These are phyloP conservation scores for Orchesella flavescens DNA, from an alignment of 2,888 invertebrate genomes.

Conservation along the genomic window DNA sequence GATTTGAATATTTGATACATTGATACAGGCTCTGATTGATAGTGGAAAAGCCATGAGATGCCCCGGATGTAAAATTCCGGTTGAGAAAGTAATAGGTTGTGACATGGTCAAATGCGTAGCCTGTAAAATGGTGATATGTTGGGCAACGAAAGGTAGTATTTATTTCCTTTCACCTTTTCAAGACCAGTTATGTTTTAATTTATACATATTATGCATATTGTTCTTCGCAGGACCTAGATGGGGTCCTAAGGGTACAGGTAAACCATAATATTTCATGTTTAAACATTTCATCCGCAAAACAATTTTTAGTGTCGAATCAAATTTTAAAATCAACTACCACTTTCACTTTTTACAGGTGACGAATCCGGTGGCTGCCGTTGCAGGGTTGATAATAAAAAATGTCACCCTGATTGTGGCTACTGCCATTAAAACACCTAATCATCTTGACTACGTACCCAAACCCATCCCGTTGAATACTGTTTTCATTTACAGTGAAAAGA, in stretches of 20 bases:
- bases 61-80: conserved; percentile 86
- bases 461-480: no score
- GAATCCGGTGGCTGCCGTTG: conserved; percentile 75
- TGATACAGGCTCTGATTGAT: conserved; percentile 81
- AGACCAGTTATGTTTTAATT: conserved; percentile 75
- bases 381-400: conserved; percentile 82
- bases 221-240: conserved; percentile 55
- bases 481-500: no score
- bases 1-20: no score
- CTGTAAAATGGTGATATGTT: conserved; percentile 84
- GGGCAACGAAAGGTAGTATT: no score
- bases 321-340: not conserved
- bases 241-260: conserved; percentile 62
- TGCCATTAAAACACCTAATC: conserved; percentile 81
- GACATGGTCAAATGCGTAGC: conserved; percentile 91
- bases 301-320: not conserved
- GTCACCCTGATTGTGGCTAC: conserved; percentile 89
- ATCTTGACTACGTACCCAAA: no score
- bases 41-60: conserved; percentile 90
- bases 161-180: no score
- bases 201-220: not conserved
- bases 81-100: conserved; percentile 94
- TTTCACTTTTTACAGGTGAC: conserved; percentile 48
- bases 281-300: no score
- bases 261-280: not conserved